Evolutionary conservation across 2,113 vertebrate genomes (phyloP), one percentile per base, ranked within the genome.

Genomic region (Neomonachus schauinslandi): DNA sequence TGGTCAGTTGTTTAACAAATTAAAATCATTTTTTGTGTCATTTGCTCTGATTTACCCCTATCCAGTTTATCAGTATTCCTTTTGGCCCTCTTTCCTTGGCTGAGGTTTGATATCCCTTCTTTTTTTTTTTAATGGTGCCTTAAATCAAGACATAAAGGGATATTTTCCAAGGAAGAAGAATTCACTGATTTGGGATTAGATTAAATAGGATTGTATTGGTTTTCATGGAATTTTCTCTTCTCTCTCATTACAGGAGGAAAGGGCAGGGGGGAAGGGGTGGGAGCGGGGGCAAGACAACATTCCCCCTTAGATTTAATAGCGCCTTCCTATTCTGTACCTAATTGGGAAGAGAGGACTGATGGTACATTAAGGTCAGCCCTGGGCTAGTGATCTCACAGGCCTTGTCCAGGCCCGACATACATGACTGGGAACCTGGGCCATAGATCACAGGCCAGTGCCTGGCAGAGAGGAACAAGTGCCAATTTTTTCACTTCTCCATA

Each of bases 81-180:
- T 80, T 83, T 53, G 53, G 28, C 53, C 19, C 22, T 63, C 0
- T 90, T 87, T 88, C 83, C 69, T 14, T 51, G 63, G 3, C 49
- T 92, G 49, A 80, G 39, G 2, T 57, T 85, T 88, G 49, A 76
- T 65, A 79, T 96, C 53, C 55, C n/a, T 81, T 88, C 49, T 84
- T 24, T 92, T 83, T 95, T 80, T 24, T 92, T 83, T 95, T 80
- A 19, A 22, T 92, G 87, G 53, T 22, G 12, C 59, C 49, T 69
- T 67, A 71, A 84, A 9, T 69, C 42, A 84, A 89, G 42, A 59
- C 8, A 11, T n/a, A 82, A 91, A 91, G 39, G 18, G 6, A 49
- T 69, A 33, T 96, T 94, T 97, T 94, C 79, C 49, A 83, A 85
- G 36, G 63, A 89, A 89, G 33, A 80, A 77, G 10, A 49, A 86